A percentile compares a stretch with the other conserved stretches of the same genome.
phyloP scores from a whole-genome alignment of 2,888 invertebrate genomes.

The Cryptophagus acutangulus region DNA sequence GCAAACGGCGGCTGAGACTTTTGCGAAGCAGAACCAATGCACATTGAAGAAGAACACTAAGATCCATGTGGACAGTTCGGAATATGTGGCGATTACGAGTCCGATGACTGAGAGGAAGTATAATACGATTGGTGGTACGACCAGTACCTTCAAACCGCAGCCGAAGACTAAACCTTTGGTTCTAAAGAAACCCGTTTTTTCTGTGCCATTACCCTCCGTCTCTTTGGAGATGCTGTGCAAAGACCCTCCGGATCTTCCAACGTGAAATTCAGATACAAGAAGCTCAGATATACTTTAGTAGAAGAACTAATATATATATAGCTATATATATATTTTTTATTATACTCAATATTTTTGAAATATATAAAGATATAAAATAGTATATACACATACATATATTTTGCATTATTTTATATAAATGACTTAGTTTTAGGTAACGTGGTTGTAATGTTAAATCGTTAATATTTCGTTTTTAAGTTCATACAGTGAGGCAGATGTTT shows the following conservation, averaged over 20 bases:
- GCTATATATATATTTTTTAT: no score
- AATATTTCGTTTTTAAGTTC: no score
- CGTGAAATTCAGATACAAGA: conserved; percentile 24
- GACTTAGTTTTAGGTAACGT: no score
- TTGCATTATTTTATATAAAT: no score
- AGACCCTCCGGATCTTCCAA: conserved; percentile 35
- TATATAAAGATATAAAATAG: no score
- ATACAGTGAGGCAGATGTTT: no score
- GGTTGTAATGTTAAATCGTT: no score
- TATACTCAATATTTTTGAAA: no score
- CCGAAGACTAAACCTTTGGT: conserved; percentile 78
- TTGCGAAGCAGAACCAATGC: conserved; percentile 74
- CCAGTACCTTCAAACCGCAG: conserved; percentile 61
- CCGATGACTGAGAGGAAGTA: conserved; percentile 42
- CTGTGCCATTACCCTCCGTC: conserved; percentile 45
- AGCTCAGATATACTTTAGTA: no score
- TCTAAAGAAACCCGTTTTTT: conserved; percentile 62
- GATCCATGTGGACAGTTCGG: conserved; percentile 39
- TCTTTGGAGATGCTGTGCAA: conserved; percentile 36
- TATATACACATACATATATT: no score
- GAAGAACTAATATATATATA: no score
- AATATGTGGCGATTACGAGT: conserved; percentile 39
- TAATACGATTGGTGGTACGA: conserved; percentile 36
- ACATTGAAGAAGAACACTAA: conserved; percentile 69
- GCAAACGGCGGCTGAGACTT: conserved; percentile 71